phyloP scores from a whole-genome alignment of 37 sponge, comb jelly and placozoan species.

The Diacarnus erythraeanus region DNA sequence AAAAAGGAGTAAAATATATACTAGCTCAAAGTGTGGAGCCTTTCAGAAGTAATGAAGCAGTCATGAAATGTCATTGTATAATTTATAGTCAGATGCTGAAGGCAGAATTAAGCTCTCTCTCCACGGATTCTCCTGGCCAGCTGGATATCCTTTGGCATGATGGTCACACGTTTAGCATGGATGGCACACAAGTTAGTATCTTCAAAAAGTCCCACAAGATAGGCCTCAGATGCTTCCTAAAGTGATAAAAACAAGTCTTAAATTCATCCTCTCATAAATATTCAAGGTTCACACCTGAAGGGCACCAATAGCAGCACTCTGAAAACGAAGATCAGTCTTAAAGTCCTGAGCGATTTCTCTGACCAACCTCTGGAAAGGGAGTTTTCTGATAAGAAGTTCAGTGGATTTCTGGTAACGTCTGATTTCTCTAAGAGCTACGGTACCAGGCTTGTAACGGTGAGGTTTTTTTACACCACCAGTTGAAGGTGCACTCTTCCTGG shows the following conservation, averaged over 20 bases:
- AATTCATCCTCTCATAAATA: not conserved
- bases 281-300: constrained; percentile 80
- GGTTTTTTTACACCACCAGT: constrained; percentile 99
- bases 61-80: too few relatives aligned
- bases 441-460: constrained; percentile 98
- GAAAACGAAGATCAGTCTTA: constrained; percentile 99
- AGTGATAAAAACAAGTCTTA: not conserved
- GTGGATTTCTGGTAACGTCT: constrained; percentile 99
- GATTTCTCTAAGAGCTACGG: constrained; percentile 98
- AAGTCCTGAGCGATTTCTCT: constrained; percentile 99
- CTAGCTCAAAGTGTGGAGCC: too few relatives aligned
- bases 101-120: constrained; percentile 89
- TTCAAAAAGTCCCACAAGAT: constrained; percentile 98
- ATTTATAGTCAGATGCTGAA: too few relatives aligned
- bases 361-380: constrained; percentile 97
- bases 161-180: constrained; percentile 99
- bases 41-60: too few relatives aligned
- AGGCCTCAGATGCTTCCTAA: constrained; percentile 98
- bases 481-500: constrained; percentile 97
- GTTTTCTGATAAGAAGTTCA: constrained; percentile 94
- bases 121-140: constrained; percentile 98
- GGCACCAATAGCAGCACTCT: constrained; percentile 99
- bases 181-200: constrained; percentile 99
- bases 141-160: constrained; percentile 99
- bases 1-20: too few relatives aligned